Evolutionary conservation across 1,140 invertebrate species (phyloP), one percentile per base, ranked within the genome.

Genomic region (Dendrolimus punctatus): DNA sequence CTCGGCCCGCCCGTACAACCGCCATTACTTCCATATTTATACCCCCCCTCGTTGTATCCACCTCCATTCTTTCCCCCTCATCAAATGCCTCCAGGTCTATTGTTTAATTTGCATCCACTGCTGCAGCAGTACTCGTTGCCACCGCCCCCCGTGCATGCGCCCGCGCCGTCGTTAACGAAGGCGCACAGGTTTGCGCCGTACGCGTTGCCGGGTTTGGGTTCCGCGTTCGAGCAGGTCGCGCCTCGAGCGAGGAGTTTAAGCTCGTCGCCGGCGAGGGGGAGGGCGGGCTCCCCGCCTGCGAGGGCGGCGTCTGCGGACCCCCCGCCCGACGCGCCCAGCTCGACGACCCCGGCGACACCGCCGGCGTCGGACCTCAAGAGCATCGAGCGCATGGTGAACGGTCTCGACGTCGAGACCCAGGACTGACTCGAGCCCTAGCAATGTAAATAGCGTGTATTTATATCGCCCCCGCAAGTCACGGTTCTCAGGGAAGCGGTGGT

Each of bases 301-400:
- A 62, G 66, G 83, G 68, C 84, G 72, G 62, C 88, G 76, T 64
- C 90, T 82, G 54, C 85, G 74, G 73, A 89, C 55, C 89, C 60
- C 71, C 89, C 53, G 82, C 89, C 81, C 37, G 56, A 87, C 79
- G 69, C 86, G 81, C 73, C 88, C 65, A 62, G 74, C 71, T 62
- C 83, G 41, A 69, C 73, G 42, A 66, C 72, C 39, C 63, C 74
- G 43, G 58, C 68, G 39, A 74, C 76, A 6, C 88, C 73, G 75
- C 60, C 88, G 53, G 88, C 92, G 55, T 91, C 91, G 68, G 96
- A 98, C 85, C 90, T 98, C 54, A 97, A 97, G 85, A 97, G 93
- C 82, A 98, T 98, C 85, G 96, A 98, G 85, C 96, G 97, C 76
- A 98, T 98, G 96, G 95, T 98, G 58, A 98, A 98, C 84, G 96